Evolutionary conservation across 2,113 vertebrate species (phyloP).

Genomic region (Pluvianellus socialis): DNA sequence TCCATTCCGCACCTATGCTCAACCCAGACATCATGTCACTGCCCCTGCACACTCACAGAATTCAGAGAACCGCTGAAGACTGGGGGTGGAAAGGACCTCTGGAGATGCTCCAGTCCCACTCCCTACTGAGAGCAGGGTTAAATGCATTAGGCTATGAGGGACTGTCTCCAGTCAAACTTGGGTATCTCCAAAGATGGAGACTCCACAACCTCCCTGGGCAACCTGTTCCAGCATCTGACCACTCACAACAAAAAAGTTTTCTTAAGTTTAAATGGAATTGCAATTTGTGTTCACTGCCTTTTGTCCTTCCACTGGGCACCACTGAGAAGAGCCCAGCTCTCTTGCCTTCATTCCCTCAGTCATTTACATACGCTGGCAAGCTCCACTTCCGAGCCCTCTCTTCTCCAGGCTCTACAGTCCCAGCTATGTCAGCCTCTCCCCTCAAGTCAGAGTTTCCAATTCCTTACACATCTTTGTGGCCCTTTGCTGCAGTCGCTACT

Average conservation of each 20-base stretch:
- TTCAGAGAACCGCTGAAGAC: not conserved
- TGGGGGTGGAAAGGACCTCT: not conserved
- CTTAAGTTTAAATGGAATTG: not conserved
- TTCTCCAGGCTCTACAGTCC: not conserved
- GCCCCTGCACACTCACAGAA: not conserved
- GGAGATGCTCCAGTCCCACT: not conserved
- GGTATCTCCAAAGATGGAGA: not conserved
- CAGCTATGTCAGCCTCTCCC: not conserved
- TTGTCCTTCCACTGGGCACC: not conserved
- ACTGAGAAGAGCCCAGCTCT: not conserved
- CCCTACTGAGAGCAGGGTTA: not conserved
- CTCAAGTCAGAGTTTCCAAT: not conserved
- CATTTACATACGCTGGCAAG: not conserved
- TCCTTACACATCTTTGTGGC: not conserved
- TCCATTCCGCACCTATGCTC: not conserved
- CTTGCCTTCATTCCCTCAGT: not conserved
- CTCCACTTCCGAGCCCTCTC: rapidly evolving
- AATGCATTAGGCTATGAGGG: not conserved
- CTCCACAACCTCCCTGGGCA: not conserved
- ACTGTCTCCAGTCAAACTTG: not conserved
- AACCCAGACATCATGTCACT: not conserved
- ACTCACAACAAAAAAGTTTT: not conserved
- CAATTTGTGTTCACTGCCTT: not conserved
- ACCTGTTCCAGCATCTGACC: not conserved
- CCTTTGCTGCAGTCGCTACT: too few relatives aligned